A percentile compares a stretch with the other conserved stretches of the same genome.
Conservation (phyloP, 2,888 invertebrate genomes). For the Harpagoxenus sublaevis region DNA sequence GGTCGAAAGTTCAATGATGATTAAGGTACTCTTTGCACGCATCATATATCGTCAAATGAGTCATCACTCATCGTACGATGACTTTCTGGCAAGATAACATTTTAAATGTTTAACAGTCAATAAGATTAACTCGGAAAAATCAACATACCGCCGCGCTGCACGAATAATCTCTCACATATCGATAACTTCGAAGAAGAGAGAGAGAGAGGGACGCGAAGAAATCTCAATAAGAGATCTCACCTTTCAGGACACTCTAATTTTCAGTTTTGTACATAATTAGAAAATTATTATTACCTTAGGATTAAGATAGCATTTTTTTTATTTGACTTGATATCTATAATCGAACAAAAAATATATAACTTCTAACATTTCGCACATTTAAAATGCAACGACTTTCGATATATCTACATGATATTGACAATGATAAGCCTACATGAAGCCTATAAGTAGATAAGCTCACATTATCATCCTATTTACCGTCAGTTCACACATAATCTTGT, state of each 20-base stretch:
- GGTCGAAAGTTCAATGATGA: constrained; percentile 4
- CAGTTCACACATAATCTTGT: not conserved
- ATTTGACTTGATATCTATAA: not conserved
- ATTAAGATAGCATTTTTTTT: not conserved
- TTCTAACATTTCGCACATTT: not conserved
- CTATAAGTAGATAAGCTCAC: not conserved
- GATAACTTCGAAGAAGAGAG: constrained; percentile 68
- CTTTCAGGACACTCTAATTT: not conserved
- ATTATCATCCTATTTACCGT: not conserved
- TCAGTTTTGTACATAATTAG: not conserved
- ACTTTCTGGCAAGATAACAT: constrained; percentile 56
- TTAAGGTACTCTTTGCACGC: constrained; percentile 2
- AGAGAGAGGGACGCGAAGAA: not conserved
- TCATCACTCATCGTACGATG: not conserved
- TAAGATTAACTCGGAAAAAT: constrained; percentile 81
- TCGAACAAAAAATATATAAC: not conserved
- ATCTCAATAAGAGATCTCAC: not conserved
- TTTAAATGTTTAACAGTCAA: constrained; percentile 81
- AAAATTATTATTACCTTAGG: not conserved
- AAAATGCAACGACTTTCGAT: not conserved
- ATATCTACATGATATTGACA: not conserved
- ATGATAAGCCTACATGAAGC: not conserved
- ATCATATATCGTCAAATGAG: constrained; percentile 39
- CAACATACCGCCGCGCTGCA: constrained; percentile 70
- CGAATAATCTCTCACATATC: constrained; percentile 68